Conservation (phyloP, 2,113 vertebrate genomes). For the Pycnonotus jocosus region DNA sequence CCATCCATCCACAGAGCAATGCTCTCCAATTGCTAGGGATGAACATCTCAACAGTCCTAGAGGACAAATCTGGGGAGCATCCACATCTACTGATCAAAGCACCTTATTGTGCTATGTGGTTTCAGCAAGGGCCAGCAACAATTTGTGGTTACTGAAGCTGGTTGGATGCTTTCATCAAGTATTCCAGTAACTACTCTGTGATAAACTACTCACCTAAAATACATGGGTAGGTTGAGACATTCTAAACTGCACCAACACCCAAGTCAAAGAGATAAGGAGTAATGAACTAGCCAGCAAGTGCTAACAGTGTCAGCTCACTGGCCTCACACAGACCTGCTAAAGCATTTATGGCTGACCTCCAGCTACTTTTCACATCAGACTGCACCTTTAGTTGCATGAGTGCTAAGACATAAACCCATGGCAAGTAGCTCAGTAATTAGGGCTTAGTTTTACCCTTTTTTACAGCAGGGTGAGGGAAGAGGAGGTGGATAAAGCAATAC, state of each 20-base stretch:
- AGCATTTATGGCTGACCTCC: neutral
- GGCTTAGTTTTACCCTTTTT: neutral
- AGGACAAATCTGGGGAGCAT: neutral
- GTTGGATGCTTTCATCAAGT: neutral
- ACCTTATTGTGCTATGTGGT: neutral
- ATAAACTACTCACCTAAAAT: neutral
- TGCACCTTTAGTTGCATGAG: neutral
- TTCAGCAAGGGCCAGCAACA: neutral
- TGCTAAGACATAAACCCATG: neutral
- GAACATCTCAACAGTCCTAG: neutral
- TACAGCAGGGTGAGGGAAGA: neutral
- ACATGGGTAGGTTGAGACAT: neutral
- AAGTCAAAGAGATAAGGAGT: neutral
- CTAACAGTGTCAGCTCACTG: neutral
- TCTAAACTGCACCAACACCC: neutral
- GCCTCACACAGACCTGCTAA: neutral
- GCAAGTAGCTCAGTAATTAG: neutral
- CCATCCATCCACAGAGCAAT: rapidly evolving
- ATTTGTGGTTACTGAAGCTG: neutral
- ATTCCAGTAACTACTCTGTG: neutral
- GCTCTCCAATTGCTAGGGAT: neutral
- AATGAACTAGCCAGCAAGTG: neutral
- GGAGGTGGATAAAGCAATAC: neutral
- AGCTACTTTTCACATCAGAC: neutral
- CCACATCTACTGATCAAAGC: neutral